phyloP scores from a whole-genome alignment of 2,888 invertebrate species.

The Lottia scabra region DNA sequence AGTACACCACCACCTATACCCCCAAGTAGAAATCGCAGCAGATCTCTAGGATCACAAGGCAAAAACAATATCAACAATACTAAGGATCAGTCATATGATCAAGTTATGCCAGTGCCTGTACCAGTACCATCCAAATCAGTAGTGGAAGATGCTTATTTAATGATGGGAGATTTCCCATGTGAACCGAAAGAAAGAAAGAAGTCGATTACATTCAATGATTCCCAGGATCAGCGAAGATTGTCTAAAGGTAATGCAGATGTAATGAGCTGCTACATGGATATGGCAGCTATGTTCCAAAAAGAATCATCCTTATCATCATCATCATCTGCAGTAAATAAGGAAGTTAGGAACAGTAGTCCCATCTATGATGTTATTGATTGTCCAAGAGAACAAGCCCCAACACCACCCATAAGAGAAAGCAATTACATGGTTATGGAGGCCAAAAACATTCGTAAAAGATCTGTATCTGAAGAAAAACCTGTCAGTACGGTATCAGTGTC shows the following conservation, averaged over 20 bases:
- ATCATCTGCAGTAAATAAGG: slow-evolving; percentile 1
- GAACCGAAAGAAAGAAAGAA: slow-evolving; percentile 22
- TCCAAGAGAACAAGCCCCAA: slow-evolving; percentile 21
- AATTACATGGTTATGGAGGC: slow-evolving; percentile 59
- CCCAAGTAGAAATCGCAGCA: slow-evolving; percentile 27
- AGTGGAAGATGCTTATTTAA: slow-evolving; percentile 31
- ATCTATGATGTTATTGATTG: slow-evolving; percentile 37
- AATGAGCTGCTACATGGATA: slow-evolving; percentile 51
- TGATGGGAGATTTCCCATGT: slow-evolving; percentile 35
- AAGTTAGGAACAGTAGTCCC: slow-evolving; percentile 25
- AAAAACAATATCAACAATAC: slow-evolving; percentile 8
- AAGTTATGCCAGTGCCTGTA: not conserved
- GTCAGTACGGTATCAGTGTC: not conserved
- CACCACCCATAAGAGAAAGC: slow-evolving; percentile 41
- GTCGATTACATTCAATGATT: not conserved
- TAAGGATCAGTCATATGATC: not conserved
- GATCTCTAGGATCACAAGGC: slow-evolving; percentile 25
- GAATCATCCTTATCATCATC: slow-evolving; percentile 14
- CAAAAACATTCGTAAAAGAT: slow-evolving; percentile 33
- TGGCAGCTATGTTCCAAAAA: slow-evolving; percentile 43
- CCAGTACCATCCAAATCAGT: not conserved
- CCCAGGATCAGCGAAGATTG: not conserved
- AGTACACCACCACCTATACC: slow-evolving; percentile 19
- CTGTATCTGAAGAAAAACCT: slow-evolving; percentile 6
- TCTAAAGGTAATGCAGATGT: slow-evolving; percentile 12